Evolutionary conservation across 2,797 vertebrate species (phyloP), one percentile per base, ranked within the genome.

Genomic region (Diplodus puntazzo): DNA sequence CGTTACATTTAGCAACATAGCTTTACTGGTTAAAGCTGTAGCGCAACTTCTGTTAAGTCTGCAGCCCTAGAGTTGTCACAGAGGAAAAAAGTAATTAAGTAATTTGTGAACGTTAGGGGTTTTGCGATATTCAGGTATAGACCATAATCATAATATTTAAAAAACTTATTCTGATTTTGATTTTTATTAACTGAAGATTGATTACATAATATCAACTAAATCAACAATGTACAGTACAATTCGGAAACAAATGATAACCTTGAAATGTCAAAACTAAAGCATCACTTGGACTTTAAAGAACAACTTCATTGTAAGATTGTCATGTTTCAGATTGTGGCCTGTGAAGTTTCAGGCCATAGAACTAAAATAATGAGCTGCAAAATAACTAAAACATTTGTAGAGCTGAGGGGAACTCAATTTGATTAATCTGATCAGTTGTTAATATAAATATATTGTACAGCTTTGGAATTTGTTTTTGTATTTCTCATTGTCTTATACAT

Each of bases 351-450:
- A 55, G 53, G 16, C 14, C 13, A 57, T 10, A 21, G 5, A 30
- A 62, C 1, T 23, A 23, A 62, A 82, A 60, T 25, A 52, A 18
- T 50, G 10, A 17, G 21, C 67, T 66, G 10, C 48, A 64, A 74
- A 7, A 54, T 61, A 5, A n/a, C 10, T 6, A 52, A 70, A 30
- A 1, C 1, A 1, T 34, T 5, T 30, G 6, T 50, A 13, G 53
- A 64, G 30, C 46, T 13, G 12, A 57, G 11, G 25, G 45, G n/a
- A 27, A 74, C 23, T 30, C 42, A 8, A 27, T 1, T 7, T 55
- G 27, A 14, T 39, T 3, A 52, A 21, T 52, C n/a, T 65, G 13
- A 54, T 60, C 17, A 9, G 3, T 25, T 21, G 3, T 30, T 55
- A 18, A 6, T 30, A 16, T 39, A 6, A 53, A 61, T 2, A 48